Conservation (phyloP, 2,797 vertebrate genomes). For the Nyctibius grandis region DNA sequence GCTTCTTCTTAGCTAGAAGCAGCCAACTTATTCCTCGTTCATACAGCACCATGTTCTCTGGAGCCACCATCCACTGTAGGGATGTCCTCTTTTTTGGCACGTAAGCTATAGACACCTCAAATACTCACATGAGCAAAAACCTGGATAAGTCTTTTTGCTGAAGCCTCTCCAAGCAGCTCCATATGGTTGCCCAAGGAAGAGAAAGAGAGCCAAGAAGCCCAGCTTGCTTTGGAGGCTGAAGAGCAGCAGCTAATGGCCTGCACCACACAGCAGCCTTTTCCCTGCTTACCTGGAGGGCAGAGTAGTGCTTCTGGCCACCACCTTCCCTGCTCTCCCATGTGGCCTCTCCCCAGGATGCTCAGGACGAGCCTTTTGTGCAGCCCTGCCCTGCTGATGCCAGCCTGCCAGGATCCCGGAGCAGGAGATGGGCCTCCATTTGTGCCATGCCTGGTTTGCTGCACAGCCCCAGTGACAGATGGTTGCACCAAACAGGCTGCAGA, state of each 20-base stretch:
- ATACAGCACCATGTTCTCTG: not conserved
- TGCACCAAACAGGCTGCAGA: not conserved
- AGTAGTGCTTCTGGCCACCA: not conserved
- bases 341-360: not conserved
- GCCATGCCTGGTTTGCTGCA: accelerated
- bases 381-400: not conserved
- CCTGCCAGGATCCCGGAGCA: accelerated
- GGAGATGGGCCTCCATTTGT: not conserved
- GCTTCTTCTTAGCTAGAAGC: not conserved
- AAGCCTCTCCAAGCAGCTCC: not conserved
- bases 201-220: not conserved
- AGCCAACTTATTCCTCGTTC: not conserved
- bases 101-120: not conserved
- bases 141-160: not conserved
- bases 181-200: not conserved
- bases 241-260: not conserved
- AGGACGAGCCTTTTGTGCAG: not conserved
- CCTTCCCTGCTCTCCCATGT: not conserved
- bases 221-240: not conserved
- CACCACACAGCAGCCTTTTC: not conserved
- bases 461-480: not conserved
- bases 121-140: not conserved
- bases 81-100: not conserved
- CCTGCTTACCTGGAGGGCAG: not conserved
- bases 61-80: not conserved